These are phyloP conservation scores for Silurus asotus DNA, from an alignment of 2,113 vertebrate species.

Conservation along the genomic window DNA sequence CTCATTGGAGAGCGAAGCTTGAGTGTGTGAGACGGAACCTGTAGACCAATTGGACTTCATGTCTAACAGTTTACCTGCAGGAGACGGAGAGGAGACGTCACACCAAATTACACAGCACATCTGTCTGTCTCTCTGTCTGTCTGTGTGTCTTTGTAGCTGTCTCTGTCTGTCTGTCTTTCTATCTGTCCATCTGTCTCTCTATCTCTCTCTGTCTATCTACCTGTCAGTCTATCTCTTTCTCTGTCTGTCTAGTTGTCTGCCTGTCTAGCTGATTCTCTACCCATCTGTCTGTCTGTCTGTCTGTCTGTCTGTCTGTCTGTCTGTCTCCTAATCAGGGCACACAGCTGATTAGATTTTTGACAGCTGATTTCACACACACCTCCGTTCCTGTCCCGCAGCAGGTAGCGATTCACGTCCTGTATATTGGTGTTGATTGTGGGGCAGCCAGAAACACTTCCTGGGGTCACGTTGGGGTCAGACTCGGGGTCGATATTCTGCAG, in stretches of 20 bases:
- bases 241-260: too few species aligned
- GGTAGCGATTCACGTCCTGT: constrained; percentile 97
- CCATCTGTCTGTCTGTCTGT: not conserved
- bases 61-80: constrained; percentile 90
- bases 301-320: not conserved
- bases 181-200: too few species aligned
- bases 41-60: constrained; percentile 97
- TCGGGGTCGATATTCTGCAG: constrained; percentile 98
- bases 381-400: constrained; percentile 90
- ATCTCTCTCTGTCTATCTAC: too few species aligned
- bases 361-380: constrained; percentile 76
- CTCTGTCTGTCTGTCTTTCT: too few species aligned
- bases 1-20: constrained; percentile 92
- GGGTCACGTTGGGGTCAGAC: constrained; percentile 96
- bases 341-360: too few species aligned
- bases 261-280: too few species aligned
- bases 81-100: constrained; percentile 5
- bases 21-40: constrained; percentile 89
- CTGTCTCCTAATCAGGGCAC: too few species aligned
- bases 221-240: too few species aligned
- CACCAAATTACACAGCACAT: not conserved
- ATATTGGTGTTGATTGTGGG: constrained; percentile 98
- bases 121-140: not conserved
- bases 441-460: constrained; percentile 94
- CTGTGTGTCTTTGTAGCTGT: too few species aligned